Percentiles rank a stretch among this genome's conserved stretches.
Conservation (phyloP, 1,140 invertebrate species). For the Pachyrhynchus sulphureomaculatus region DNA sequence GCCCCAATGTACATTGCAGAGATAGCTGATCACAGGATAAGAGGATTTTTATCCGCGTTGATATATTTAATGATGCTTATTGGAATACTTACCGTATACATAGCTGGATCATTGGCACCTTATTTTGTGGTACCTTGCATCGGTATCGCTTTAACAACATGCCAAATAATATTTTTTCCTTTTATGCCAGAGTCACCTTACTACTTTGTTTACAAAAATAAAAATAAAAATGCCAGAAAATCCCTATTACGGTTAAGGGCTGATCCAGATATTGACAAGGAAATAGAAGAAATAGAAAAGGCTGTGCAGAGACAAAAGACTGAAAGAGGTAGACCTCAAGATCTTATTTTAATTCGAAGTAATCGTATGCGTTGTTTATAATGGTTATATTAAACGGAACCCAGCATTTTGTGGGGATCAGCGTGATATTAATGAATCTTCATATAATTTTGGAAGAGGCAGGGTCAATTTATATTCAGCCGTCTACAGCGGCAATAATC, state of each 20-base stretch:
- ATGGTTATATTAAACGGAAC: constrained; percentile 56
- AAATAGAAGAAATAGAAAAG: constrained; percentile 51
- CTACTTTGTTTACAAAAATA: constrained; percentile 21
- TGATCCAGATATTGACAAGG: constrained; percentile 47
- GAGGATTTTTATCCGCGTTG: constrained; percentile 40
- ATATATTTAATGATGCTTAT: constrained; percentile 45
- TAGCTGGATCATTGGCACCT: constrained; percentile 33
- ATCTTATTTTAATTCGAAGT: constrained; percentile 37
- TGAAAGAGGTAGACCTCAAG: constrained; percentile 36
- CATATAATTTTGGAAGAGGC: constrained; percentile 53
- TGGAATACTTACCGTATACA: constrained; percentile 42
- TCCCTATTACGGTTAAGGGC: constrained; percentile 53
- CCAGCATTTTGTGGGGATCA: constrained; percentile 55
- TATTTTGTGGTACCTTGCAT: constrained; percentile 37
- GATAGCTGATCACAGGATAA: constrained; percentile 44
- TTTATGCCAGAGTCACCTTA: constrained; percentile 11
- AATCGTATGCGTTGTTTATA: constrained; percentile 41
- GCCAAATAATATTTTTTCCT: neutral
- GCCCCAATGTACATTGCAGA: constrained; percentile 48
- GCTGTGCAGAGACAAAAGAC: constrained; percentile 39
- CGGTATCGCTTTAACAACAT: constrained; percentile 34
- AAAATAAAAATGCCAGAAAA: constrained; percentile 34
- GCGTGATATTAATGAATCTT: constrained; percentile 60
- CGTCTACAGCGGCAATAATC: constrained; percentile 47
- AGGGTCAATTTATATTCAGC: constrained; percentile 38